These are phyloP conservation scores for Calycopis cecrops DNA, from an alignment of 1,140 invertebrate species.

Conservation along the genomic window DNA sequence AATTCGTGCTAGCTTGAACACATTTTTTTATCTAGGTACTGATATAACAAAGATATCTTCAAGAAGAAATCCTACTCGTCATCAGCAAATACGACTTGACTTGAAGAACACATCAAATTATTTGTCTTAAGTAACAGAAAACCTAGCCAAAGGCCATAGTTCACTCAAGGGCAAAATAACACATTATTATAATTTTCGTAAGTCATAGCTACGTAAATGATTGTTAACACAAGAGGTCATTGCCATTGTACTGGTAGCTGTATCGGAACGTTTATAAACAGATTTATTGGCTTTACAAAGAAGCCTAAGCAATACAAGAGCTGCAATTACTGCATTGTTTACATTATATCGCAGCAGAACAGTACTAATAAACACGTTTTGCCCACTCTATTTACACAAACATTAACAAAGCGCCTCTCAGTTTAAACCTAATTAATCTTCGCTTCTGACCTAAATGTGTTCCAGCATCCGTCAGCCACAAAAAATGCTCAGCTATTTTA, in stretches of 20 bases:
- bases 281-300: conserved; percentile 28
- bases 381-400: conserved; percentile 50
- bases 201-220: too few species aligned
- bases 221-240: too few species aligned
- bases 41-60: too few species aligned
- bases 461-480: conserved; percentile 54
- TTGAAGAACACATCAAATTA: too few species aligned
- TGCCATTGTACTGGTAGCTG: conserved; percentile 2
- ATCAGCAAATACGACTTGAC: too few species aligned
- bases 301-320: conserved; percentile 22
- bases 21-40: too few species aligned
- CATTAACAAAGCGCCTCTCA: conserved; percentile 48
- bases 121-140: too few species aligned
- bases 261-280: conserved; percentile 13
- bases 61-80: too few species aligned
- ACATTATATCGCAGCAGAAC: conserved; percentile 38
- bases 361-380: conserved; percentile 57
- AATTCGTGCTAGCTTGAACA: too few species aligned
- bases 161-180: too few species aligned
- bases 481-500: conserved; percentile 68
- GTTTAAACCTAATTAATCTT: conserved; percentile 59
- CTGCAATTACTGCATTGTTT: conserved; percentile 53
- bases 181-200: too few species aligned
- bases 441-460: conserved; percentile 54
- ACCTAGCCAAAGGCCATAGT: too few species aligned